phyloP scores from a whole-genome alignment of 2,113 vertebrate genomes.

The Catharus minimus region DNA sequence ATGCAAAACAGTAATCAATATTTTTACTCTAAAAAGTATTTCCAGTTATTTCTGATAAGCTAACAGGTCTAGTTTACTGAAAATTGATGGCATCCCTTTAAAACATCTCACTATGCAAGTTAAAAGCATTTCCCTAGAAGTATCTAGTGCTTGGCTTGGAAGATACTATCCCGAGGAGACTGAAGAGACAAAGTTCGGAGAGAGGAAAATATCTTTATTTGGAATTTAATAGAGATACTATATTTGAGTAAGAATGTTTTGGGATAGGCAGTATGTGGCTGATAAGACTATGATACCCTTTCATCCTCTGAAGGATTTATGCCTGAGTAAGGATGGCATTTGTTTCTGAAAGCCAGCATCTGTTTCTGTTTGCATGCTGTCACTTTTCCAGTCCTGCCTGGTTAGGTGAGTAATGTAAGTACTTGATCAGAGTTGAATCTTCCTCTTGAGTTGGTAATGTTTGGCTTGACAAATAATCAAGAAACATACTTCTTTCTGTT shows the following conservation, averaged over 20 bases:
- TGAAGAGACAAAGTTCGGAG: constrained; percentile 8
- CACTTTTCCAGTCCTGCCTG: background rate
- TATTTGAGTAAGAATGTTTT: background rate
- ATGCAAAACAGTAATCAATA: background rate
- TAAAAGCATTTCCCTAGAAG: background rate
- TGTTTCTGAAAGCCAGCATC: background rate
- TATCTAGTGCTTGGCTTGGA: background rate
- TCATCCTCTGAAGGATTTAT: background rate
- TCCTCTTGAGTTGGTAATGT: background rate
- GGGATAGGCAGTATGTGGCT: background rate
- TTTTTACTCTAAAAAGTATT: background rate
- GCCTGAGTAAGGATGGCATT: background rate
- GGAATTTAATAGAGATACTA: background rate
- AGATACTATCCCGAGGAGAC: background rate
- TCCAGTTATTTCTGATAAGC: background rate
- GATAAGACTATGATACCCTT: background rate
- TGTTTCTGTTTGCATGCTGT: background rate
- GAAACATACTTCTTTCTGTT: background rate
- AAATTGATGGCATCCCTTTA: background rate
- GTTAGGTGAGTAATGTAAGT: background rate
- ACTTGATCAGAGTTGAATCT: background rate
- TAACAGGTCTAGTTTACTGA: background rate
- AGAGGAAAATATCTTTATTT: constrained; percentile 17
- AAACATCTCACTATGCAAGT: background rate
- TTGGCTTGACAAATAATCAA: background rate